These are phyloP conservation scores for Lepus townsendii DNA, from an alignment of 2,797 vertebrate genomes.

Conservation along the genomic window DNA sequence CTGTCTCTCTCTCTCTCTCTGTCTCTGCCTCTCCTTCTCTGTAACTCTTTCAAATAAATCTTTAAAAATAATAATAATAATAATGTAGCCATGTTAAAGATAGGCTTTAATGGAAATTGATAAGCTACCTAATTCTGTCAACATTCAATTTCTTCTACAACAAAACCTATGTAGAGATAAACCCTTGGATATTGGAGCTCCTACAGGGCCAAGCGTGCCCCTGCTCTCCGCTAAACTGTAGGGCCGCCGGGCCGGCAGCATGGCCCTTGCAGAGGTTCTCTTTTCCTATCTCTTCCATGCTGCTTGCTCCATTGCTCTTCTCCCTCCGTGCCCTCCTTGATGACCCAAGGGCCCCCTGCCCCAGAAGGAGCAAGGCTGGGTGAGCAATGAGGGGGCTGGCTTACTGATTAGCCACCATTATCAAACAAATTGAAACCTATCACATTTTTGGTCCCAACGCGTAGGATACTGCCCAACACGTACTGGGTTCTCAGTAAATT, in stretches of 20 bases:
- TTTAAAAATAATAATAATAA: no score
- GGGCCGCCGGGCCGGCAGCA: neutral
- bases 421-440: constrained; percentile 10
- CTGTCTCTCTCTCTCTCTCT: no score
- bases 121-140: constrained; percentile 32
- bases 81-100: constrained; percentile 1
- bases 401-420: neutral
- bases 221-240: neutral
- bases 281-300: neutral
- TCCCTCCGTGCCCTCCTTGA: rapidly evolving
- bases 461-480: neutral
- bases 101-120: constrained; percentile 27
- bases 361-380: neutral
- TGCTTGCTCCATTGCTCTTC: neutral
- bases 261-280: neutral
- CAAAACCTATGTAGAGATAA: constrained; percentile 11
- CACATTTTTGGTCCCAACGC: neutral
- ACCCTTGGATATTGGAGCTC: neutral
- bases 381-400: neutral
- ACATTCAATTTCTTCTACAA: constrained; percentile 16
- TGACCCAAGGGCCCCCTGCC: neutral
- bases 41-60: no score
- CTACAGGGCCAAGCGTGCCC: neutral
- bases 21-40: no score
- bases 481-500: neutral